phyloP scores from a whole-genome alignment of 1,140 invertebrate species.

The Temnothorax longispinosus region DNA sequence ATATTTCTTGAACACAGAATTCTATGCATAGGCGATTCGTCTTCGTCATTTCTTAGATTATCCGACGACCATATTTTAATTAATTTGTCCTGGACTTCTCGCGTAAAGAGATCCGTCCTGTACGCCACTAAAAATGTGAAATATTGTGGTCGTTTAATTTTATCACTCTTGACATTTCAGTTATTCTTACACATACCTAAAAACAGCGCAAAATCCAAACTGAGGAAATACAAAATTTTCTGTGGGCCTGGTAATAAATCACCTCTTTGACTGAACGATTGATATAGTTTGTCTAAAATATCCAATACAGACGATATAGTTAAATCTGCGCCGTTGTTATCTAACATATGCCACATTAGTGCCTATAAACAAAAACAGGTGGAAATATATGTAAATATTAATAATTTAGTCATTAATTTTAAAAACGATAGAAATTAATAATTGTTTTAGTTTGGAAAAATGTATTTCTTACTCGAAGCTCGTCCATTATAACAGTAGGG shows the following conservation, averaged over 20 bases:
- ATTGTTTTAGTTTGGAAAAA: conserved; percentile 3
- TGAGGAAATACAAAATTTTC: conserved; percentile 76
- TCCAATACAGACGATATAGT: conserved; percentile 66
- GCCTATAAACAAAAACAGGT: conserved; percentile 50
- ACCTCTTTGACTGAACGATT: conserved; percentile 74
- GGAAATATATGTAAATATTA: not conserved
- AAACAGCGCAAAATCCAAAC: conserved; percentile 80
- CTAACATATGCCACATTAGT: conserved; percentile 79
- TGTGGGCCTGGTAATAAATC: conserved; percentile 76
- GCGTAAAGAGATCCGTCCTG: conserved; percentile 76
- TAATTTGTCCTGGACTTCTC: conserved; percentile 78
- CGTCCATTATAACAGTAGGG: conserved; percentile 75
- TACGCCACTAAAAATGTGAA: conserved; percentile 77
- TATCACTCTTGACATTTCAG: not conserved
- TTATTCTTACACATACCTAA: conserved; percentile 76
- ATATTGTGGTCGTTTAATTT: conserved; percentile 1
- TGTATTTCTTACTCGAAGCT: conserved; percentile 76
- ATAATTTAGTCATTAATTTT: not conserved
- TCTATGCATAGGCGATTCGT: conserved; percentile 74
- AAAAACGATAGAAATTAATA: not conserved
- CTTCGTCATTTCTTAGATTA: conserved; percentile 66
- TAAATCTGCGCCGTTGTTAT: conserved; percentile 73
- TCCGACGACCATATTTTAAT: conserved; percentile 81
- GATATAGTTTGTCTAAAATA: conserved; percentile 72
- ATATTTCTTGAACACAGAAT: conserved; percentile 84